A percentile compares a stretch with the other conserved stretches of the same genome.
Conservation (phyloP, 2,797 vertebrate species). For the Anguilla megastoma region DNA sequence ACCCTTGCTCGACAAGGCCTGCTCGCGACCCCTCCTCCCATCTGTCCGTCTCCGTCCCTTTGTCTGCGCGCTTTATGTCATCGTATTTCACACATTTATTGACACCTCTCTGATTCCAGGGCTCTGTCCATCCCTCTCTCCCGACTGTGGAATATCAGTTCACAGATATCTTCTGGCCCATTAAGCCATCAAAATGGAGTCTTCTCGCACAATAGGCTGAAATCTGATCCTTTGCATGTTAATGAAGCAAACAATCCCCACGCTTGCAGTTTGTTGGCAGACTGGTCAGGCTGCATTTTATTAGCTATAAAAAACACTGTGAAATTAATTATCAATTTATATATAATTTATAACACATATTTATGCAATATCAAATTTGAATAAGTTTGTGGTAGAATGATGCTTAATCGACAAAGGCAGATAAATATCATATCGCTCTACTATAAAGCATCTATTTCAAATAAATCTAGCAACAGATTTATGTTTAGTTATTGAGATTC, state of each 20-base stretch:
- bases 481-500: constrained; percentile 31
- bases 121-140: constrained; percentile 63
- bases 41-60: constrained; percentile 68
- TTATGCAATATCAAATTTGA: constrained; percentile 35
- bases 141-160: constrained; percentile 33
- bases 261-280: constrained; percentile 44
- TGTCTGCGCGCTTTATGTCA: constrained; percentile 64
- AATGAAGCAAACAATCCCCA: constrained; percentile 64
- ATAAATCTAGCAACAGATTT: constrained; percentile 7
- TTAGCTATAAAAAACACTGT: constrained; percentile 41
- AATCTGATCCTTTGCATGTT: constrained; percentile 58
- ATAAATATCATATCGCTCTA: constrained; percentile 34
- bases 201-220: constrained; percentile 69
- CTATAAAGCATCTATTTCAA: constrained; percentile 39
- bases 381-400: constrained; percentile 43
- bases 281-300: constrained; percentile 35
- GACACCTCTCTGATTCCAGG: constrained; percentile 65
- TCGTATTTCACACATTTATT: constrained; percentile 68
- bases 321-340: constrained; percentile 44
- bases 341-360: constrained; percentile 42
- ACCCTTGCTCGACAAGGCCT: constrained; percentile 35
- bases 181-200: constrained; percentile 78
- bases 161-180: constrained; percentile 77
- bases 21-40: constrained; percentile 58
- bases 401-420: constrained; percentile 35